phyloP scores from a whole-genome alignment of 1,140 invertebrate genomes.

The Apocrypta bakeri region DNA sequence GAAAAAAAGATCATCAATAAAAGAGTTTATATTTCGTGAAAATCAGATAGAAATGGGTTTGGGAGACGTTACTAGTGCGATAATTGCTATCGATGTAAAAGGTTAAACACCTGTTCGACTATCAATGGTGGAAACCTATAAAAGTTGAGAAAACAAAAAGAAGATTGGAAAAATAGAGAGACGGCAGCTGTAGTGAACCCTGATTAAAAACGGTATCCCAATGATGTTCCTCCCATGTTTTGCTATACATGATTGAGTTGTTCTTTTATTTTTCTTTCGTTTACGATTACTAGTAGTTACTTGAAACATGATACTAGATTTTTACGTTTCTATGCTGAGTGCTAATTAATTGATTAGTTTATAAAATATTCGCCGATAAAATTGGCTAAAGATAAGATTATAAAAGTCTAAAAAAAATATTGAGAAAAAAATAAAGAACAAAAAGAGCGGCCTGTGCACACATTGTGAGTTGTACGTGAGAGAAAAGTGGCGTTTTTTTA shows the following conservation, averaged over 20 bases:
- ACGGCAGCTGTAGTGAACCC: constrained; percentile 64
- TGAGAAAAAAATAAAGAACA: constrained; percentile 35
- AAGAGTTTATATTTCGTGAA: constrained; percentile 7
- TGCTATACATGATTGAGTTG: constrained; percentile 66
- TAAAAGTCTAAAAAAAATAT: constrained; percentile 54
- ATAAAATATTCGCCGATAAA: constrained; percentile 50
- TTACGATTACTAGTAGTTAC: constrained; percentile 65
- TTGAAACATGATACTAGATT: constrained; percentile 65
- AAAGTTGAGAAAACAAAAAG: constrained; percentile 54
- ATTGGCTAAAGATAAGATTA: constrained; percentile 56
- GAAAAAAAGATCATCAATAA: background rate
- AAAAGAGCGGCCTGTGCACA: constrained; percentile 29
- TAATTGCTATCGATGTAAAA: constrained; percentile 2
- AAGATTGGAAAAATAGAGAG: constrained; percentile 57
- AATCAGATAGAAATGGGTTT: background rate
- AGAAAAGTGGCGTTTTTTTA: constrained; percentile 32
- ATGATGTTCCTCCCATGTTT: constrained; percentile 65
- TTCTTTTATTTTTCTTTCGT: constrained; percentile 57
- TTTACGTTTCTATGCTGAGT: constrained; percentile 68
- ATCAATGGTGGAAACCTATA: constrained; percentile 31
- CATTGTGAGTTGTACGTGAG: constrained; percentile 10
- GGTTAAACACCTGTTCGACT: constrained; percentile 18
- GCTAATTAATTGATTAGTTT: constrained; percentile 63
- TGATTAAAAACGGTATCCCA: constrained; percentile 61
- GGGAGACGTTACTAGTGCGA: constrained; percentile 7